Evolutionary conservation across 2,113 vertebrate species (phyloP), one percentile per base, ranked within the genome.

Genomic region (Neoarius graeffei): DNA sequence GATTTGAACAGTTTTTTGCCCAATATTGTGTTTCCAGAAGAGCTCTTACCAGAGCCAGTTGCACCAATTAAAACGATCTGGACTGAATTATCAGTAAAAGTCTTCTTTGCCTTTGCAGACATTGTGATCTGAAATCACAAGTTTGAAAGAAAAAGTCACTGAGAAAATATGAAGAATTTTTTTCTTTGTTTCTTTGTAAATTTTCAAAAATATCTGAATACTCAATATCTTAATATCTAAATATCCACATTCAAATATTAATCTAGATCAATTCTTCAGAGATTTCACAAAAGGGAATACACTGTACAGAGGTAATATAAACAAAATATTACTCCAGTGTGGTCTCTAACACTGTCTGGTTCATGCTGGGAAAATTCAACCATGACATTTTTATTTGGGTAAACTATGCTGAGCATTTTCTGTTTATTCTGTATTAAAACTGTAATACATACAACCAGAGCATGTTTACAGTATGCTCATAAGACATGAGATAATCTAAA

Each of bases 61-160:
- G 64, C 19, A 50, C 88, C 88, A 52, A 88, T 80, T 81, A 88
- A 85, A 81, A 89, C 57, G n/a, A 89, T 64, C 77, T 82, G 77
- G n/a, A 89, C 35, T 81, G 67, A 35, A 35, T 35, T 59, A 60
- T 82, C 60, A 20, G 27, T 15, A 19, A n/a, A 25, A 1, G 27
- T 81, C 1, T 13, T 71, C 23, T 57, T 60, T 48, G 4, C 23
- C 1, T 13, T 10, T 69, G 23, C 19, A 79, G 74, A 67, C 62
- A 83, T 73, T 84, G 42, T 1, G 25, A 20, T 13, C 57, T 0
- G 11, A 23, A 81, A 69, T 87, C 64, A 81, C 54, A 74, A 6
- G 60, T 23, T 54, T 35, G 52, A 54, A 64, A 83, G n/a, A n/a
- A n/a, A 87, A 14, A 3, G 19, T 52, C 35, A 30, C 60, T 54